Percentiles rank a stretch among this genome's conserved stretches.
These are phyloP conservation scores for Leucoraja erinaceus DNA, from an alignment of 2,113 vertebrate genomes.

Conservation along the genomic window DNA sequence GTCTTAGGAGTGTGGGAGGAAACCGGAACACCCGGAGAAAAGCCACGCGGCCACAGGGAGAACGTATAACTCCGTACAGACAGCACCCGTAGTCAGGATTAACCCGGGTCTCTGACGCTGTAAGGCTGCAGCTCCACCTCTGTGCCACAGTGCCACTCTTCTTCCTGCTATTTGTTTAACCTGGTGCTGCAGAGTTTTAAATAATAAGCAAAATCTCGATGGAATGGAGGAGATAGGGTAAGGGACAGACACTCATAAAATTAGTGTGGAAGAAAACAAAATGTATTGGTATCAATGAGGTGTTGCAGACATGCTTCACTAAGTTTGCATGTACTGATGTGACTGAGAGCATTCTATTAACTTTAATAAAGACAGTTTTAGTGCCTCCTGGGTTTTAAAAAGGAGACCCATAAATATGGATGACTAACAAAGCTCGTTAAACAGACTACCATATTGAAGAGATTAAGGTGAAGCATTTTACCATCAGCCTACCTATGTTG, in stretches of 20 bases:
- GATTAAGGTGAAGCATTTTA: slow-evolving; percentile 23
- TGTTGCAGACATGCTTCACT: neutral
- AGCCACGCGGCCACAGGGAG: too few species aligned
- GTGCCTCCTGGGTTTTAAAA: neutral
- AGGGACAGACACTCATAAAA: neutral
- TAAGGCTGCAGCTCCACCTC: too few species aligned
- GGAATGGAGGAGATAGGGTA: neutral
- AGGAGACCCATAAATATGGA: neutral
- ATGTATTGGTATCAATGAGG: neutral
- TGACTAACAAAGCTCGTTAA: slow-evolving; percentile 1
- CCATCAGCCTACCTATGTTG: neutral
- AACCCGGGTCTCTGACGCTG: too few species aligned
- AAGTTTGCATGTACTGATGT: slow-evolving; percentile 1
- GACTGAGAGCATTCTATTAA: neutral
- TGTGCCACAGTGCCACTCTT: neutral
- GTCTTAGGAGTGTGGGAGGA: too few species aligned
- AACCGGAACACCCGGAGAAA: too few species aligned
- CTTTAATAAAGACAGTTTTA: neutral
- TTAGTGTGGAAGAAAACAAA: neutral
- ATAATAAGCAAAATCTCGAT: neutral
- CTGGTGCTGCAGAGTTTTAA: neutral
- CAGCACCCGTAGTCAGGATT: too few species aligned
- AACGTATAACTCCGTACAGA: too few species aligned
- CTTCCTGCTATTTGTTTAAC: neutral
- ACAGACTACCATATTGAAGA: neutral